Conservation (phyloP, 2,113 vertebrate genomes). For the Pterocles burchelli region DNA sequence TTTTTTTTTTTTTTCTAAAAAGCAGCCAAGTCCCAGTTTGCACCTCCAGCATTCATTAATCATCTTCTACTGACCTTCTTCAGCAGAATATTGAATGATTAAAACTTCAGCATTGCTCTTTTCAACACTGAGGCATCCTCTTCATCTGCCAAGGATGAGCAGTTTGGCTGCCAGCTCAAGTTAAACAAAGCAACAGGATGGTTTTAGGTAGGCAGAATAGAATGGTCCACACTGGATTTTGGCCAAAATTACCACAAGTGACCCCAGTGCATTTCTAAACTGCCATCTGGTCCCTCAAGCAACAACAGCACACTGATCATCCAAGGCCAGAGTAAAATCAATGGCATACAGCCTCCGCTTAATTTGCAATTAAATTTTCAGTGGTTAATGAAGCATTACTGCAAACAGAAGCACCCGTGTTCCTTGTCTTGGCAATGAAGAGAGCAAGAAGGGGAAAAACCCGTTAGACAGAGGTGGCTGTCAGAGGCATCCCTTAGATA, state of each 20-base stretch:
- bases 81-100: not conserved
- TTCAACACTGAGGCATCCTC: not conserved
- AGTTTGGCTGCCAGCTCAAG: not conserved
- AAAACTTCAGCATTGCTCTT: not conserved
- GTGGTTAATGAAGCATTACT: not conserved
- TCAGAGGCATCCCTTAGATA: not conserved
- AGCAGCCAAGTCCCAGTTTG: not conserved
- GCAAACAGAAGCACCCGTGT: not conserved
- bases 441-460: not conserved
- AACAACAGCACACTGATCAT: accelerated
- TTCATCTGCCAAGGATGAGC: not conserved
- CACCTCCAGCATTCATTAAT: not conserved
- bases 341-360: not conserved
- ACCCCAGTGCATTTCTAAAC: not conserved
- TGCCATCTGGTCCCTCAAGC: not conserved
- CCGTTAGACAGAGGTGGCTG: not conserved
- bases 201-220: not conserved
- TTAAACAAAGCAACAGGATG: not conserved
- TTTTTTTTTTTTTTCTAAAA: not conserved
- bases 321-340: not conserved
- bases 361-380: not conserved
- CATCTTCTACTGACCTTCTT: not conserved
- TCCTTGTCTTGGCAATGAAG: not conserved
- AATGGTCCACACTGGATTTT: not conserved
- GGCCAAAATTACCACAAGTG: not conserved